Evolutionary conservation across 2,888 invertebrate species (phyloP).

Genomic region (Ichneumoninae sp.): DNA sequence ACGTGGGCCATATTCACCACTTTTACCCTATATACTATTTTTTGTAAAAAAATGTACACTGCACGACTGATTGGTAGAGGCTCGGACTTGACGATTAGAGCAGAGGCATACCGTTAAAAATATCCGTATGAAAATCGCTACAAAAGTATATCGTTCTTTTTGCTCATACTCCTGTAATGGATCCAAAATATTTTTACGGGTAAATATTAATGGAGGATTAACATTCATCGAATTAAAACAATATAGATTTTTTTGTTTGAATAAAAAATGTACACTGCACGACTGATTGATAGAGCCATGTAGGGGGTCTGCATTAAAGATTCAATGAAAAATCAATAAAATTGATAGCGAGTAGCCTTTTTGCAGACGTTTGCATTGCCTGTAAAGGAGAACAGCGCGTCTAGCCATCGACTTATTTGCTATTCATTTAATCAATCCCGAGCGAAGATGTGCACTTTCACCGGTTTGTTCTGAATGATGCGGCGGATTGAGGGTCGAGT

Average conservation of each 20-base stretch:
- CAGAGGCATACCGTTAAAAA: background rate
- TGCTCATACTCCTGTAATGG: background rate
- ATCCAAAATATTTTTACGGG: too few relatives aligned
- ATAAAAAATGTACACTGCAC: background rate
- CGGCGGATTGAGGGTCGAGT: background rate
- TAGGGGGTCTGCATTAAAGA: background rate
- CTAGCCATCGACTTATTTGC: conserved; percentile 40
- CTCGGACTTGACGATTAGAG: background rate
- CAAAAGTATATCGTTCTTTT: background rate
- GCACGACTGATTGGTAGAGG: background rate
- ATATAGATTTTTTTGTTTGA: too few relatives aligned
- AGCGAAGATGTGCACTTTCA: conserved; percentile 30
- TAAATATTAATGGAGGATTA: too few relatives aligned
- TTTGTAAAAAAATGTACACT: background rate
- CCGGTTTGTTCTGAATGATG: background rate
- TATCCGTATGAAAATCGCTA: background rate
- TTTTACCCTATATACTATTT: too few relatives aligned
- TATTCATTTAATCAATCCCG: conserved; percentile 56
- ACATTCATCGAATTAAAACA: background rate
- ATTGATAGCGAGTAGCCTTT: background rate
- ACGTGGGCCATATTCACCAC: too few relatives aligned
- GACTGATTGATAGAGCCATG: background rate
- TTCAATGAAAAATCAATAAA: background rate
- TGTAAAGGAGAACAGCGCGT: background rate
- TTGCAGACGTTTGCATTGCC: background rate